Base-by-base conservation (phyloP, 2,797 vertebrate species). In the Tachyglossus aculeatus region DNA sequence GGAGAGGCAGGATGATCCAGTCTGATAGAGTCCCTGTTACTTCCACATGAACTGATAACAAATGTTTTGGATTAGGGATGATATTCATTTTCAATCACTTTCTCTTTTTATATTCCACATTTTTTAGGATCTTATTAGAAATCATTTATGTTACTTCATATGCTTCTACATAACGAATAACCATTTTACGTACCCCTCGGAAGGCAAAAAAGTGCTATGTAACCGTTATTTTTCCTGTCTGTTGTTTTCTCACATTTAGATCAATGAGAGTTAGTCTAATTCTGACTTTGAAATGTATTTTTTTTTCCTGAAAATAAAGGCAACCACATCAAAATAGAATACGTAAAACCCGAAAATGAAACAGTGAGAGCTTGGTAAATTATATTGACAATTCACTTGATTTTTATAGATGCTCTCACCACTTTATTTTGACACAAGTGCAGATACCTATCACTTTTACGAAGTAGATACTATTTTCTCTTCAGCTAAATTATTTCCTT, bases 341-440 rank as follows among this genome's bases (percentile, higher is more conserved):
- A n/a, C n/a, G n/a, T n/a, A n/a, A n/a, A n/a, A n/a, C n/a, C 64
- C 72, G 81, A 82, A 21, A 67, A n/a, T 40, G 54, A 60, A 76
- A 36, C 33, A 67, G 61, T 72, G 70, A 77, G 51, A 81, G 73
- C 57, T 52, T 58, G 21, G 29, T 29, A 78, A 50, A 63, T 77
- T 53, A 76, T 61, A 77, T 77, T 77, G 71, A 44, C 37, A 74
- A 71, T 62, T 70, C 65, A 78, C 70, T 64, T 68, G 32, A 39
- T 68, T 24, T 66, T 19, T 60, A 60, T 52, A 69, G 34, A 69
- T 50, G 48, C 39, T 44, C 54, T 32, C 45, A 71, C 11, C 32
- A 66, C 58, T 50, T 39, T 65, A n/a, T n/a, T 16, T 18, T 47
- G 63, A 44, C 50, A 61, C 58, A 71, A 63, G 19, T 59, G 3